A percentile compares a stretch with the other conserved stretches of the same genome.
Evolutionary conservation across 2,113 vertebrate genomes (phyloP).

Genomic region (Oreochromis niloticus): DNA sequence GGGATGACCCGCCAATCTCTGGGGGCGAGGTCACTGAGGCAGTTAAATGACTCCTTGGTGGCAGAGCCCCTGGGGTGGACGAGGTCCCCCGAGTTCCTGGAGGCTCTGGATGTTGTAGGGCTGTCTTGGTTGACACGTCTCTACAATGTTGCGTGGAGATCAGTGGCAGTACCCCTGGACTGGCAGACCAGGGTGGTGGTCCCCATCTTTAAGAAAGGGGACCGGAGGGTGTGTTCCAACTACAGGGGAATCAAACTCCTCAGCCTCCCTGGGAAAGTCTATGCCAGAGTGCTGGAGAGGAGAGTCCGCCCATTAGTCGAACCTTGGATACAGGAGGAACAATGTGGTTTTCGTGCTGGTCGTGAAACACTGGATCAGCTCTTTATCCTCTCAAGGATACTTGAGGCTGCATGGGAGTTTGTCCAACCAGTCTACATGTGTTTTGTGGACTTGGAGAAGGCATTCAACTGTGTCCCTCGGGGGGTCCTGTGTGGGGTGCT

Average conservation of each 20-base stretch:
- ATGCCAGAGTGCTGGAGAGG: neutral
- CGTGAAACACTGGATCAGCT: neutral
- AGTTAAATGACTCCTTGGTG: accelerated
- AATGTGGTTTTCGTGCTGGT: neutral
- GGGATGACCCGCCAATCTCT: accelerated
- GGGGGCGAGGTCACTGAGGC: neutral
- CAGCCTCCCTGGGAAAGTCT: neutral
- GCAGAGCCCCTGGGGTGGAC: accelerated
- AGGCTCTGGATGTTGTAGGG: accelerated
- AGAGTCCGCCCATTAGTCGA: neutral
- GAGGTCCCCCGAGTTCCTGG: accelerated
- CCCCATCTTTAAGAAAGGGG: neutral
- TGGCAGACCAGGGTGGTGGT: neutral
- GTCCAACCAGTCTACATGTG: neutral
- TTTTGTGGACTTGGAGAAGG: neutral
- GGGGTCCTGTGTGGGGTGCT: neutral
- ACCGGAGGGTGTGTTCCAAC: neutral
- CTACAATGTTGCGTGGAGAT: accelerated
- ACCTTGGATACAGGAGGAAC: neutral
- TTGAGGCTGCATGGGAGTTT: neutral
- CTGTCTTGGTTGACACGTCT: accelerated
- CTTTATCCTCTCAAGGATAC: neutral
- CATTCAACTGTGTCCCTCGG: neutral
- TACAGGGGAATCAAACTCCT: neutral
- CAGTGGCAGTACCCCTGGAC: accelerated